Percentiles rank a stretch among this genome's conserved stretches.
phyloP scores from a whole-genome alignment of 2,797 vertebrate genomes.

The Amblyraja radiata region DNA sequence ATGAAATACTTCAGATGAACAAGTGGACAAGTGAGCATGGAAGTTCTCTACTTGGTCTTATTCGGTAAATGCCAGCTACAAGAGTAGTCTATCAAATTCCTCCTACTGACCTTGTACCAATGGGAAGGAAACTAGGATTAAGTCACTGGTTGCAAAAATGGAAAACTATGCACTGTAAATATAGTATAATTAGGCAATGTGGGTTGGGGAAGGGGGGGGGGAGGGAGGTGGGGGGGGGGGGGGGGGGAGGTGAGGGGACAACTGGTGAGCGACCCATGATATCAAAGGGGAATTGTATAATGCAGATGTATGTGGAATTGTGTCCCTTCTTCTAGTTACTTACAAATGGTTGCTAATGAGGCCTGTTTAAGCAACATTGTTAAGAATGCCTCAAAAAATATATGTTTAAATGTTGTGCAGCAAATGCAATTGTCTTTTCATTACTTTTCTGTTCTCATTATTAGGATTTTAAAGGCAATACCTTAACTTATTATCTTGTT shows the following conservation, averaged over 20 bases:
- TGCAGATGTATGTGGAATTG: slow-evolving; percentile 8
- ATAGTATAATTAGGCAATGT: slow-evolving; percentile 9
- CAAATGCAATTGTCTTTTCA: neutral
- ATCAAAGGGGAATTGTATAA: neutral
- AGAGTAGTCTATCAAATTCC: neutral
- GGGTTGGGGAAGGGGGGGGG: neutral
- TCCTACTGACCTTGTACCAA: neutral
- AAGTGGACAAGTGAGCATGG: neutral
- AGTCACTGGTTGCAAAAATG: slow-evolving; percentile 10
- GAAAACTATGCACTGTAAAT: slow-evolving; percentile 33
- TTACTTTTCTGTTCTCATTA: neutral
- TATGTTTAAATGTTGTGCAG: slow-evolving; percentile 9
- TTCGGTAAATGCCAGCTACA: neutral
- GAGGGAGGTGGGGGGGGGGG: neutral
- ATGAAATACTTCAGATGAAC: neutral
- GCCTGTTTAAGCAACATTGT: slow-evolving; percentile 11
- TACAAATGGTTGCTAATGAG: slow-evolving; percentile 9
- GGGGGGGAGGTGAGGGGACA: neutral
- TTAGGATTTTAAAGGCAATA: neutral
- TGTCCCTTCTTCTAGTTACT: neutral
- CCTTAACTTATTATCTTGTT: neutral
- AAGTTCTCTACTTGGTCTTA: no score
- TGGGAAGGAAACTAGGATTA: neutral
- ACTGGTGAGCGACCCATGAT: neutral
- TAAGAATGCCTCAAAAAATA: slow-evolving; percentile 5